These are phyloP conservation scores for Grammomys surdaster DNA, from an alignment of 2,113 vertebrate species.

Conservation along the genomic window DNA sequence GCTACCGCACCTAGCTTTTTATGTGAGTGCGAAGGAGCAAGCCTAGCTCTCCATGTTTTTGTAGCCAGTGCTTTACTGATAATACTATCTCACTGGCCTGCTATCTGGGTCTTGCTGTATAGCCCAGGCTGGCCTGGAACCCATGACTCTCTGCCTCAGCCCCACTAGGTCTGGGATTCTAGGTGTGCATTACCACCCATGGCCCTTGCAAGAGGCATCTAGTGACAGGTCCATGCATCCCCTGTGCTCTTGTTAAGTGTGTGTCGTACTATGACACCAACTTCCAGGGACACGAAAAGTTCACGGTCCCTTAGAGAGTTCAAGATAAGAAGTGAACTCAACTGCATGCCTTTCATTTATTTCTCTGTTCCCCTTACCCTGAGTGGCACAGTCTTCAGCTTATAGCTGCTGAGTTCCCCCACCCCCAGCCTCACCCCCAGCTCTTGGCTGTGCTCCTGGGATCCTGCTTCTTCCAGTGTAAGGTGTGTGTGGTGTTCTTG, in stretches of 20 bases:
- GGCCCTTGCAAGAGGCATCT: neutral
- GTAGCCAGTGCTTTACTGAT: neutral
- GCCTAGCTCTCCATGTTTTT: neutral
- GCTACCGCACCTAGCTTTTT: neutral
- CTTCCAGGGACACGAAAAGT: neutral
- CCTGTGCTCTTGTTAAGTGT: neutral
- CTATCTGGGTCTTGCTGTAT: neutral
- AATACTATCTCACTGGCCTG: too few species aligned
- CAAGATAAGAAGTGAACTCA: neutral
- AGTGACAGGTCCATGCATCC: too few species aligned
- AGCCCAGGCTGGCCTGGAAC: neutral
- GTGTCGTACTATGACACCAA: neutral
- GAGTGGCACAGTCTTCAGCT: rapidly evolving
- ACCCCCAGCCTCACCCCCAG: rapidly evolving
- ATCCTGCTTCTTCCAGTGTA: too few species aligned
- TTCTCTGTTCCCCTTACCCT: too few species aligned
- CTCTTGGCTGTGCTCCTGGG: rapidly evolving
- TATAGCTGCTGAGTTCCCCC: neutral
- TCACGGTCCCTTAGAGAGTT: neutral
- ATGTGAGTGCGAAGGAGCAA: neutral
- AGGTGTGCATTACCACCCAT: too few species aligned
- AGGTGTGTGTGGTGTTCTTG: neutral
- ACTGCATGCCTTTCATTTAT: rapidly evolving
- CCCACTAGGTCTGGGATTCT: neutral
- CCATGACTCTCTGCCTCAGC: neutral